Percentiles rank a stretch among this genome's conserved stretches.
Conservation (phyloP, 92 coral and sea anemone species). For the Epizoanthus fatuus region DNA sequence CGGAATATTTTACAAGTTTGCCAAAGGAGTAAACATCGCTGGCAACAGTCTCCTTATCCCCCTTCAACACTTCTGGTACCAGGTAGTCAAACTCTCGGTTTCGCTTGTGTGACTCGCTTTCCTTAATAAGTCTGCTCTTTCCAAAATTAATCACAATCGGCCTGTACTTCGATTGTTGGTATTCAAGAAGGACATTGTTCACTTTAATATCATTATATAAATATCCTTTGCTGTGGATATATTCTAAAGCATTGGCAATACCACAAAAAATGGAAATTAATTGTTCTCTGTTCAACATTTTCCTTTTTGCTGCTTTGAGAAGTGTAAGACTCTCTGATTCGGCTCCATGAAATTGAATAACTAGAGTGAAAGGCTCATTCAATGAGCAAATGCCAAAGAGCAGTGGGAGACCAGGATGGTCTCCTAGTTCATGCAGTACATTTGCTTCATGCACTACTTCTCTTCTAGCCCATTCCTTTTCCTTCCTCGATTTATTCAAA, state of each 20-base stretch:
- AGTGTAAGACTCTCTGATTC: neutral
- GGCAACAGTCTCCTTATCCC: slow-evolving; percentile 31
- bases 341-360: slow-evolving; percentile 59
- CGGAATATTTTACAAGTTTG: slow-evolving; percentile 61
- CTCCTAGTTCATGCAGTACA: slow-evolving; percentile 52
- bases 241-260: slow-evolving; percentile 33
- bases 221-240: slow-evolving; percentile 53
- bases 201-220: slow-evolving; percentile 67
- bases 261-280: slow-evolving; percentile 15
- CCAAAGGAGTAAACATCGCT: slow-evolving; percentile 63
- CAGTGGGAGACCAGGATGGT: slow-evolving; percentile 52
- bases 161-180: slow-evolving; percentile 13
- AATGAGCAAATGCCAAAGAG: slow-evolving; percentile 54
- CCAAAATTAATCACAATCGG: slow-evolving; percentile 67
- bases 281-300: slow-evolving; percentile 25
- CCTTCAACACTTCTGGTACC: slow-evolving; percentile 61
- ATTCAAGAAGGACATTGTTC: slow-evolving; percentile 63
- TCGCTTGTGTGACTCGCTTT: slow-evolving; percentile 9
- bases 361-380: slow-evolving; percentile 48
- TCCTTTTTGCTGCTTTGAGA: slow-evolving; percentile 51
- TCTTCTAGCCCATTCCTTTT: slow-evolving; percentile 45
- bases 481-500: slow-evolving; percentile 30
- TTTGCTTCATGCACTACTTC: slow-evolving; percentile 63
- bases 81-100: slow-evolving; percentile 48
- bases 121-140: slow-evolving; percentile 52